A percentile compares a stretch with the other conserved stretches of the same genome.
These are phyloP conservation scores for Deilephila elpenor DNA, from an alignment of 2,888 invertebrate genomes.

Conservation along the genomic window DNA sequence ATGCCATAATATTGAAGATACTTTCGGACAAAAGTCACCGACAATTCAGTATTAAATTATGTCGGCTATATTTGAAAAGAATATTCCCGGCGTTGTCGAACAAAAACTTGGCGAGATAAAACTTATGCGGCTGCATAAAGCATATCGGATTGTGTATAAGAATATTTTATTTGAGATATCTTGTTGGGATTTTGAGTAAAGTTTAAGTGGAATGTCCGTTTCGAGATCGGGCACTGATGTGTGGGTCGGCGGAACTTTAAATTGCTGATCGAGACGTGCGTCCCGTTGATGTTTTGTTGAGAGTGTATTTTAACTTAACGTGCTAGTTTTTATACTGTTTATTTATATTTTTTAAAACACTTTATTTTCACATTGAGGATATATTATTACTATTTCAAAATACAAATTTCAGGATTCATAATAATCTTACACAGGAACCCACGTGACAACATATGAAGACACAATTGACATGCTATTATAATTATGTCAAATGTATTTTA, in stretches of 20 bases:
- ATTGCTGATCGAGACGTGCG: not conserved
- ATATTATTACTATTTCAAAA: too few relatives aligned
- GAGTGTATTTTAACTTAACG: not conserved
- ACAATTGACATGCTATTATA: too few relatives aligned
- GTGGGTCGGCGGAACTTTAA: slow-evolving; percentile 5
- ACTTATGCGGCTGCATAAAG: slow-evolving; percentile 13
- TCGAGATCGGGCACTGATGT: slow-evolving; percentile 6
- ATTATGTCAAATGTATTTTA: too few relatives aligned
- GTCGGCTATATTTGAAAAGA: slow-evolving; percentile 21
- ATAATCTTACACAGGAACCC: too few relatives aligned
- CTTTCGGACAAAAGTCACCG: slow-evolving; percentile 8
- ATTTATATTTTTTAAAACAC: too few relatives aligned
- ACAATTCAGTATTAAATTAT: slow-evolving; percentile 25
- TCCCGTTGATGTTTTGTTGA: not conserved
- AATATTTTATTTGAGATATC: slow-evolving; percentile 17
- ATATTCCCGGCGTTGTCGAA: slow-evolving; percentile 8
- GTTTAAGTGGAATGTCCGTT: slow-evolving; percentile 26
- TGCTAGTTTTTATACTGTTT: too few relatives aligned
- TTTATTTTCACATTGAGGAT: too few relatives aligned
- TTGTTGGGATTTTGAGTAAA: slow-evolving; percentile 13
- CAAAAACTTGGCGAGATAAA: slow-evolving; percentile 18
- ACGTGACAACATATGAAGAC: too few relatives aligned
- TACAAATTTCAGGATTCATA: too few relatives aligned
- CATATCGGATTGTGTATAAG: slow-evolving; percentile 26
- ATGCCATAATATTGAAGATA: slow-evolving; percentile 15